Conservation (phyloP, 2,797 vertebrate species). For the Poecilia wingei region DNA sequence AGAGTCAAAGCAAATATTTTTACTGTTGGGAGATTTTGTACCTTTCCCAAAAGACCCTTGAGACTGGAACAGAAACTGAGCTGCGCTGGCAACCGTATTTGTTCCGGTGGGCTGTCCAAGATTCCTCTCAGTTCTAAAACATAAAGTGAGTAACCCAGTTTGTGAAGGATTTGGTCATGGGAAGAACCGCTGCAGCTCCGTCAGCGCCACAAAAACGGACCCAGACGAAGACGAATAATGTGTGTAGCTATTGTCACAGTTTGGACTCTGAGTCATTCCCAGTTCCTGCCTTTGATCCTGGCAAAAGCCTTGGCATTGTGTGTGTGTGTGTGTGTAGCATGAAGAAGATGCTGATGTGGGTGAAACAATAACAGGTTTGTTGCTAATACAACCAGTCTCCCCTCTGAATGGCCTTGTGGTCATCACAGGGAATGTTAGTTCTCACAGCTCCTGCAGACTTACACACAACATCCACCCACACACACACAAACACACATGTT, state of each 20-base stretch:
- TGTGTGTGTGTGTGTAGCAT: constrained; percentile 23
- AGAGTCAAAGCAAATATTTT: constrained; percentile 26
- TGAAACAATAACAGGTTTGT: constrained; percentile 71
- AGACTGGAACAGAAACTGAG: constrained; percentile 29
- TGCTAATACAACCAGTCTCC: constrained; percentile 34
- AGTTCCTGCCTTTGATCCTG: constrained; percentile 48
- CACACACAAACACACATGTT: neutral
- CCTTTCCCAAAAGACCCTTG: constrained; percentile 5
- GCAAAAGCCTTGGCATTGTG: constrained; percentile 46
- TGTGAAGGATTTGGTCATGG: constrained; percentile 62
- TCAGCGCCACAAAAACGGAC: constrained; percentile 20
- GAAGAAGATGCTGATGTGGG: constrained; percentile 54
- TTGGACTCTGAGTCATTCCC: constrained; percentile 42
- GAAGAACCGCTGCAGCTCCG: constrained; percentile 43
- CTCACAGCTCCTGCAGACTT: constrained; percentile 31
- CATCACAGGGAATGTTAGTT: constrained; percentile 22
- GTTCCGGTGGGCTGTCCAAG: constrained; percentile 51
- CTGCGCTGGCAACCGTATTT: constrained; percentile 29
- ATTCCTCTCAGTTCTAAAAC: constrained; percentile 30
- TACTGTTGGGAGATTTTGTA: constrained; percentile 13
- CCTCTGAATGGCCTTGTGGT: constrained; percentile 9
- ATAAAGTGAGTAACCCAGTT: constrained; percentile 41
- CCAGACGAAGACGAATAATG: constrained; percentile 29
- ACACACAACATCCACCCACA: constrained; percentile 6
- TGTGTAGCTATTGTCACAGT: constrained; percentile 46